These are phyloP conservation scores for Eupithecia insigniata DNA, from an alignment of 2,888 invertebrate species.

Conservation along the genomic window DNA sequence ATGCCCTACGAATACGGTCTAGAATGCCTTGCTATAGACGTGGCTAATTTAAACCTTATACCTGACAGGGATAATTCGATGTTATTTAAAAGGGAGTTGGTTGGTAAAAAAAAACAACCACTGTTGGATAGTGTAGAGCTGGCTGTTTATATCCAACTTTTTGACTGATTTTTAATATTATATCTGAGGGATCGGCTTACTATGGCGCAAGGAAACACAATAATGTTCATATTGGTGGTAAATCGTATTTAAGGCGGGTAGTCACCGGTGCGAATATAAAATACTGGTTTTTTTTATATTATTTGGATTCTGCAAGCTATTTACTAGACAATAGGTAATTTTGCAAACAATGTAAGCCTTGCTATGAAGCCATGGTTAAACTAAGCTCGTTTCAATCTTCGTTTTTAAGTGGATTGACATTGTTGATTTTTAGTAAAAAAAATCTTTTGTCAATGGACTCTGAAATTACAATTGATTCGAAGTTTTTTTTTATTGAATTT, in stretches of 20 bases:
- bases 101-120: constrained; percentile 57
- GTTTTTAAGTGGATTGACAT: too few species aligned
- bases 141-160: constrained; percentile 58
- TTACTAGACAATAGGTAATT: too few species aligned
- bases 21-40: constrained; percentile 54
- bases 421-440: too few species aligned
- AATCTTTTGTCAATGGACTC: too few species aligned
- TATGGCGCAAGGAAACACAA: background rate
- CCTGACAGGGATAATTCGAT: constrained; percentile 67
- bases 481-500: too few species aligned
- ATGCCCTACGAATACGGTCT: constrained; percentile 52
- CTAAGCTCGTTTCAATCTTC: too few species aligned
- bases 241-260: background rate
- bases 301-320: too few species aligned
- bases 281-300: too few species aligned
- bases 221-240: background rate
- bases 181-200: background rate
- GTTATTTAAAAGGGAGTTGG: constrained; percentile 52
- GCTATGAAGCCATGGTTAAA: too few species aligned
- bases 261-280: too few species aligned
- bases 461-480: too few species aligned
- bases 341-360: too few species aligned
- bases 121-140: constrained; percentile 62
- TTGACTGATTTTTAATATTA: constrained; percentile 29
- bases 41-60: constrained; percentile 60